Percentiles rank a stretch among this genome's conserved stretches.
Evolutionary conservation across 2,888 invertebrate genomes (phyloP).

Genomic region (Blera fallax): DNA sequence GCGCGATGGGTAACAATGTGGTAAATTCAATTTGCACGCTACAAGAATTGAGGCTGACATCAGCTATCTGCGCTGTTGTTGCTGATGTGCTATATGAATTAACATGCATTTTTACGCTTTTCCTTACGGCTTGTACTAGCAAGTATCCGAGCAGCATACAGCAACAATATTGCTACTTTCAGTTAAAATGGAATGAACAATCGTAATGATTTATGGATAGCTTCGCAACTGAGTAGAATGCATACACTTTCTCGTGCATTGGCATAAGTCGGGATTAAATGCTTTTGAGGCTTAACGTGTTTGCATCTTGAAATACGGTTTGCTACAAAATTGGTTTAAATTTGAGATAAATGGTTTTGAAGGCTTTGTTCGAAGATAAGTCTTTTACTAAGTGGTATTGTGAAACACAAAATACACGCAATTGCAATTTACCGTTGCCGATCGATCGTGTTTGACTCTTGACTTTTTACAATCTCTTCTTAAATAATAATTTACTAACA

Average conservation of each 20-base stretch:
- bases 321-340: slow-evolving; percentile 14
- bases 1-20: slow-evolving; percentile 28
- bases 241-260: neutral
- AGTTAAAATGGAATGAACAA: neutral
- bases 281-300: neutral
- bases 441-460: slow-evolving; percentile 15
- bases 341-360: neutral
- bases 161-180: neutral
- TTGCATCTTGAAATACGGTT: neutral
- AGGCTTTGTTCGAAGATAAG: neutral
- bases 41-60: slow-evolving; percentile 10
- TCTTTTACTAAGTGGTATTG: neutral
- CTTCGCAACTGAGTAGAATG: neutral
- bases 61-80: neutral
- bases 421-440: neutral
- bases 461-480: slow-evolving; percentile 19
- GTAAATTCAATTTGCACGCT: slow-evolving; percentile 44
- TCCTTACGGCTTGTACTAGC: slow-evolving; percentile 13
- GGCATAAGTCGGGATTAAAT: neutral
- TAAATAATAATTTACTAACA: neutral
- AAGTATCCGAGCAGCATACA: neutral
- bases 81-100: slow-evolving; percentile 2
- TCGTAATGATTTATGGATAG: slow-evolving; percentile 13
- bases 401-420: neutral
- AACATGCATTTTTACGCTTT: slow-evolving; percentile 39